Percentiles rank a stretch among this genome's conserved stretches.
Conservation (phyloP, 2,888 invertebrate species). For the Harpagoxenus sublaevis region DNA sequence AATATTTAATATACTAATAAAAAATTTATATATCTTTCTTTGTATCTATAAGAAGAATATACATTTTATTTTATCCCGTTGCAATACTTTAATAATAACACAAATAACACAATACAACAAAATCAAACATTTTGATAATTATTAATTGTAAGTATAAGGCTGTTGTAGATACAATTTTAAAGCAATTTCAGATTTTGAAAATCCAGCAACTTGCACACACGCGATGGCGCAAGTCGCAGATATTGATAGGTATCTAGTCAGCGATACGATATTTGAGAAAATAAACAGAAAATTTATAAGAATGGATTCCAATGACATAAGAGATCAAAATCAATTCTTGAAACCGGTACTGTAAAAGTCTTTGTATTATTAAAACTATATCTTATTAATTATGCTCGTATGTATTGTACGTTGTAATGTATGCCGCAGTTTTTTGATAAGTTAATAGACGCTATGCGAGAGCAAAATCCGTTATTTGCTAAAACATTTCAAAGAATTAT, state of each 20-base stretch:
- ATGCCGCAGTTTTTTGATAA: constrained; percentile 69
- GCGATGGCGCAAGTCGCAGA: not conserved
- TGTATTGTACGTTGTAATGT: constrained; percentile 9
- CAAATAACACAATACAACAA: too few relatives aligned
- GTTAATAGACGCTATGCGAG: constrained; percentile 81
- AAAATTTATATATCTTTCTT: not conserved
- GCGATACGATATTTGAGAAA: constrained; percentile 68
- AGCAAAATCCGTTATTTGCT: constrained; percentile 80
- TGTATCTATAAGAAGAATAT: not conserved
- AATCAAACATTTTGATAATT: too few relatives aligned
- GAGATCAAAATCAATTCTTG: constrained; percentile 69
- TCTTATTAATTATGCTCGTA: not conserved
- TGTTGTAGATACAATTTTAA: constrained; percentile 1
- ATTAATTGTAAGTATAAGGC: not conserved
- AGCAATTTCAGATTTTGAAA: constrained; percentile 16
- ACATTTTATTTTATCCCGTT: not conserved
- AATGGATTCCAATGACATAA: constrained; percentile 68
- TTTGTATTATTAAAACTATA: not conserved
- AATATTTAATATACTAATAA: not conserved
- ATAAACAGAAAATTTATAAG: constrained; percentile 74
- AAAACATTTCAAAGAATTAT: constrained; percentile 81
- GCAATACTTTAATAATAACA: not conserved
- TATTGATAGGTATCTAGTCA: constrained; percentile 14
- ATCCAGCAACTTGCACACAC: not conserved
- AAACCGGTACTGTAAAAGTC: constrained; percentile 58